Conservation (phyloP, 1,140 invertebrate species). For the Contarinia nasturtii region DNA sequence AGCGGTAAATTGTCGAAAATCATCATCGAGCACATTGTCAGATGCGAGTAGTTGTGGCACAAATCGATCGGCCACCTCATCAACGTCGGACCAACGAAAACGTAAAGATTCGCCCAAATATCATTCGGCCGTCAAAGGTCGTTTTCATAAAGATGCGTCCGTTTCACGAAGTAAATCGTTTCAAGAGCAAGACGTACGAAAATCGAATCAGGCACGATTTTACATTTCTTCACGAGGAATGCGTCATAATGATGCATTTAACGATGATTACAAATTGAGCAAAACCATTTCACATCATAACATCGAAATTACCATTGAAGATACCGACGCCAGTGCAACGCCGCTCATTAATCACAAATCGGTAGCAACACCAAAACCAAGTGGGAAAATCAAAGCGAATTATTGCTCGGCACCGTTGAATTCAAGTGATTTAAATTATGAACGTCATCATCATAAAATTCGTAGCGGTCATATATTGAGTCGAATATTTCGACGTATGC, state of each 20-base stretch:
- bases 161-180: constrained; percentile 18
- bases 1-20: too few species aligned
- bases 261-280: constrained; percentile 9
- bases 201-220: constrained; percentile 12
- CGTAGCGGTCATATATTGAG: constrained; percentile 16
- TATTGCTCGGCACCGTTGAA: too few species aligned
- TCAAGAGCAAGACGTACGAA: constrained; percentile 16
- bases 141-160: background rate
- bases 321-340: constrained; percentile 1
- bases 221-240: constrained; percentile 5
- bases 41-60: too few species aligned
- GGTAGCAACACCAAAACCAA: too few species aligned
- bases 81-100: background rate
- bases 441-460: constrained; percentile 10
- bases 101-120: background rate
- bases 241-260: constrained; percentile 16
- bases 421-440: constrained; percentile 17
- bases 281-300: constrained; percentile 13
- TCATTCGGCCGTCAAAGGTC: background rate
- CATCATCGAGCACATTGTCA: too few species aligned
- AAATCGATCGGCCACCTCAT: too few species aligned
- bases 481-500: constrained; percentile 16
- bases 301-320: constrained; percentile 22
- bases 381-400: too few species aligned
- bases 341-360: too few species aligned